Evolutionary conservation across 1,140 invertebrate species (phyloP), one percentile per base, ranked within the genome.

Genomic region (Drosophila takahashii): DNA sequence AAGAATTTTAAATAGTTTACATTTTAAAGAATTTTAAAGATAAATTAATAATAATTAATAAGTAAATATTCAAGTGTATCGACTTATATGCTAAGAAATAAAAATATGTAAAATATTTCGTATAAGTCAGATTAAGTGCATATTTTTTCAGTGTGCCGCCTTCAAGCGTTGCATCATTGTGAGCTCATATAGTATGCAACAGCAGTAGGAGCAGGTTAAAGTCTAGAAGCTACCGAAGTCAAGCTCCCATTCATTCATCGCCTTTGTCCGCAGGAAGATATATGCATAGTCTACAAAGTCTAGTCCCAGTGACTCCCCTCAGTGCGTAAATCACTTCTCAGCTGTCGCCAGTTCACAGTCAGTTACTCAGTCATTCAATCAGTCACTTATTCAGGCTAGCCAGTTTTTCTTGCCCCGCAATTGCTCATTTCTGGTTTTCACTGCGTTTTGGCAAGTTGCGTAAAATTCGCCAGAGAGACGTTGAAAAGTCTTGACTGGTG

Each of bases 401-500:
- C 50, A 71, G 67, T 71, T 71, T 70, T 70, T 34, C 50, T 47
- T 36, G 62, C 37, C 60, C 4, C 47, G 15, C 47, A 52, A 44
- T 66, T 67, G 37, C 34, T 67, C 53, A 58, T 74, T 81, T 81
- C 79, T 79, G 75, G 79, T 72, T 77, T 81, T 37, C 47, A 73
- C 39, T 69, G 60, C 50, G 45, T 54, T 45, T 60, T 71, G 56
- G 50, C 70, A 71, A 41, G 64, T 83, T 79, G 72, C 81, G 62
- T 76, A 84, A 84, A 77, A 26, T n/a, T 10, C 16, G 42, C 56
- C 29, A 1, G n/a, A 18, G 1, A 15, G 29, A 41, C 36, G 64
- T 36, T 11, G 36, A 22, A 26, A 11, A 16, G 13, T 11, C 11
- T 27, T 27, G 22, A 34, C 64, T 54, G 54, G 60, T 59, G 44